These are phyloP conservation scores for Drosophila kambysellisi DNA, from an alignment of 2,888 invertebrate genomes.

Conservation along the genomic window DNA sequence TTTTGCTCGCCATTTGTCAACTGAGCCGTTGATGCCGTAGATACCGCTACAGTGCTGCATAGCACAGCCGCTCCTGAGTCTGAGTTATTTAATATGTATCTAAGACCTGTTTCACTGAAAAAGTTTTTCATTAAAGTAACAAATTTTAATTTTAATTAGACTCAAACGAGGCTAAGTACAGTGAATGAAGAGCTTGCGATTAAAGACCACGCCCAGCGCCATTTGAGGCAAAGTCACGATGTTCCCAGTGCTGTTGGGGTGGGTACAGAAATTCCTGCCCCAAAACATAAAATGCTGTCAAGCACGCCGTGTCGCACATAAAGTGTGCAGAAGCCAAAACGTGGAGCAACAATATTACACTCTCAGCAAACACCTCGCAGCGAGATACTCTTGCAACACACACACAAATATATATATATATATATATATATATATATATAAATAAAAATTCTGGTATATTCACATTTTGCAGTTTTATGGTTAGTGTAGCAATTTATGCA, in stretches of 20 bases:
- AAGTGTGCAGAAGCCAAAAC: conserved; percentile 56
- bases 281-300: conserved; percentile 67
- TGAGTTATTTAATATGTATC: conserved; percentile 62
- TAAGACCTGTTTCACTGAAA: conserved; percentile 43
- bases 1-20: conserved; percentile 47
- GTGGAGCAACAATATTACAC: conserved; percentile 53
- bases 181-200: conserved; percentile 27
- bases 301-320: conserved; percentile 66
- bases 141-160: conserved; percentile 81
- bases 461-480: conserved; percentile 65
- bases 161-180: conserved; percentile 70
- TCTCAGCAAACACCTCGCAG: conserved; percentile 65
- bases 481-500: conserved; percentile 76
- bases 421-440: background rate
- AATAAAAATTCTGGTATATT: conserved; percentile 45
- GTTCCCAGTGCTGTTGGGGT: conserved; percentile 13
- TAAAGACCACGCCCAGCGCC: conserved; percentile 18
- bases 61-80: conserved; percentile 9
- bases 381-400: conserved; percentile 40
- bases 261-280: conserved; percentile 31
- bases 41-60: conserved; percentile 6
- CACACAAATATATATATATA: background rate
- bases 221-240: conserved; percentile 24
- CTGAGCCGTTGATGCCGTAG: conserved; percentile 6
- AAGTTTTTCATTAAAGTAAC: conserved; percentile 75